phyloP scores from a whole-genome alignment of 2,113 vertebrate species.

The Charina bottae region DNA sequence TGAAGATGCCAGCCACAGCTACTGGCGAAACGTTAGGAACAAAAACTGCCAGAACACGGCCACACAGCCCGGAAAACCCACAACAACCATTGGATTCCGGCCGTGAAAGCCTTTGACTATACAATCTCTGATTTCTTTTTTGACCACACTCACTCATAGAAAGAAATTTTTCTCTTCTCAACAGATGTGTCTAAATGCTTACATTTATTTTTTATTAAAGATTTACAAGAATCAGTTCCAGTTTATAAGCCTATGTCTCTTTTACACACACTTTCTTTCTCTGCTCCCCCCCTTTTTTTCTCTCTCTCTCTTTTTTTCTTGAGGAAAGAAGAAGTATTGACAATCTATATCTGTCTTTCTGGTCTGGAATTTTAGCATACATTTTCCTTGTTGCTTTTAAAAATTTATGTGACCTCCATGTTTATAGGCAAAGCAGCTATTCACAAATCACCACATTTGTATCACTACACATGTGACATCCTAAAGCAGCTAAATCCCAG shows the following conservation, averaged over 20 bases:
- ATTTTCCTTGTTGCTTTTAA: slow-evolving; percentile 67
- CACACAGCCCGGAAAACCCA: too few relatives aligned
- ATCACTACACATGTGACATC: not conserved
- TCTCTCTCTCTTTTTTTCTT: slow-evolving; percentile 31
- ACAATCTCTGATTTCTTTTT: slow-evolving; percentile 32
- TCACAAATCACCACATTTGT: slow-evolving; percentile 25
- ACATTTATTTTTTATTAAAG: slow-evolving; percentile 71
- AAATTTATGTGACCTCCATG: slow-evolving; percentile 46
- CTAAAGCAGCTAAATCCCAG: not conserved
- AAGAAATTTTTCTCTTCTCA: slow-evolving; percentile 52
- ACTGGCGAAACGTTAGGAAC: too few relatives aligned
- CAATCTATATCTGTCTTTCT: slow-evolving; percentile 35
- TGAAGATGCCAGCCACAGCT: too few relatives aligned
- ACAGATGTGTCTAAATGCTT: slow-evolving; percentile 69
- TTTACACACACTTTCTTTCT: not conserved
- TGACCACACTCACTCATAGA: slow-evolving; percentile 48
- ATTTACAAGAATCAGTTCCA: slow-evolving; percentile 73
- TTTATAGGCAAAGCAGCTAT: slow-evolving; percentile 31
- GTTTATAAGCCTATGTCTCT: slow-evolving; percentile 59
- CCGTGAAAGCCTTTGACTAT: too few relatives aligned
- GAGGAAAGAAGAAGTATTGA: slow-evolving; percentile 61
- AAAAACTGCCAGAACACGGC: too few relatives aligned
- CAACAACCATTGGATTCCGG: too few relatives aligned
- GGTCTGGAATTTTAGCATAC: slow-evolving; percentile 42
- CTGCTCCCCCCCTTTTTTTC: not conserved